Evolutionary conservation across 1,140 invertebrate genomes (phyloP), one percentile per base, ranked within the genome.

Genomic region (Bathynomus jamesi): DNA sequence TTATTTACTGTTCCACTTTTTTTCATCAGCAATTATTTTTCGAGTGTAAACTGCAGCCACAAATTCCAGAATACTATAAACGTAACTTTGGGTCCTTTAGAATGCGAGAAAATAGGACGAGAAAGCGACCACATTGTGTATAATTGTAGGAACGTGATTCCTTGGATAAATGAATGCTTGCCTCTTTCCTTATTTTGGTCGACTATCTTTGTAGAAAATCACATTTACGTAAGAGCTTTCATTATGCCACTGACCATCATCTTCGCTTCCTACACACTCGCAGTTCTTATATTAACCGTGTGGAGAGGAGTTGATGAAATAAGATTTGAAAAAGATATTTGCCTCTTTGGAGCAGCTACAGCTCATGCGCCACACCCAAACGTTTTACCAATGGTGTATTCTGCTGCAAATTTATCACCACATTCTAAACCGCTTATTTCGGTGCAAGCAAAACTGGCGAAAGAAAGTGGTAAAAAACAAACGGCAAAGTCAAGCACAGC

Each of bases 301-400:
- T 53, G 40, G 40, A 53, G 40, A 53, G 40, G 40, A 53, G 40
- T 53, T 53, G 40, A 53, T 53, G 40, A 53, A 53, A 53, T 53
- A 53, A 53, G 40, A 5, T 53, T 53, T 53, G 11, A 53, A 21
- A 53, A 53, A 53, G 40, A 53, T 21, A 53, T 53, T 53, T 53
- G 40, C 21, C 13, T 53, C 2, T 53, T 53, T 5, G 40, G 40
- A 53, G 5, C 21, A 53, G 11, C 13, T 5, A 21, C 13, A 53
- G 40, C 13, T 53, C 40, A 53, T 53, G 13, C 11, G 40, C 40
- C 32, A 7, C 32, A 11, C 21, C 40, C 40, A 53, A 21, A 17
- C 2, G 40, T 53, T 53, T 21, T 17, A 17, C 40, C 40, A 17
- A 53, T 53, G 40, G 40, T 53, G 1, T 53, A 53, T 5, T 53